Evolutionary conservation across 1,140 invertebrate species (phyloP), one percentile per base, ranked within the genome.

Genomic region (Globodera ellingtonae): DNA sequence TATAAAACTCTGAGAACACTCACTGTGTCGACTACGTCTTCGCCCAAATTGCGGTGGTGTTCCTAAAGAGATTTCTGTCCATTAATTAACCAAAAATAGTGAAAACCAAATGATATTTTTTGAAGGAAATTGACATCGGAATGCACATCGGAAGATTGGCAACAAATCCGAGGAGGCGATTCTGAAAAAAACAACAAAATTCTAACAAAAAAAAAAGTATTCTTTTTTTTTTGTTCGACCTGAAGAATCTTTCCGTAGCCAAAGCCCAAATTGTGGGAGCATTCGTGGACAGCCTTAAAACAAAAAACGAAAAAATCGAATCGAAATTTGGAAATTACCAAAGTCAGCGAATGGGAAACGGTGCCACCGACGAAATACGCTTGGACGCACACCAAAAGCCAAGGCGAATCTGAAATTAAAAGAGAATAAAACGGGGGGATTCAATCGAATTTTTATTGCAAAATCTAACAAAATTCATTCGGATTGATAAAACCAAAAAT

Each of bases 61-160:
- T 99, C 96, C 75, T 77, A 15, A 48, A 50, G 47, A 67, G 24
- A 66, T 48, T 9, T 47, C n/a, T 18, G 50, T 66, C 10, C 15
- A 4, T 44, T 44, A 75, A 73, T 52, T 74, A 52, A n/a, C 5
- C 13, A 59, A 70, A 4, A 59, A 59, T 85, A 99, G 94, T 1
- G 96, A 96, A 24, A 47, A 78, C 65, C 76, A 99, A 90, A 91
- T 99, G 97, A 90, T 99, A 99, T 89, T 97, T 97, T 89, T 95
- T 96, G 90, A 99, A 99, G 84, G 95, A 95, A 80, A 98, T 93
- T 0, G 95, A 95, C 89, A 98, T 93, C 5, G 97, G 97, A 83
- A 99, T 91, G 24, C 94, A 95, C 86, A 99, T 94, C 1, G 97
- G 96, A 50, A 99, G 90, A 91, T 99, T 99, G n/a, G 94, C 96